Percentiles rank a stretch among this genome's conserved stretches.
Evolutionary conservation across 2,888 invertebrate species (phyloP).

Genomic region (Drosophila meridiana): DNA sequence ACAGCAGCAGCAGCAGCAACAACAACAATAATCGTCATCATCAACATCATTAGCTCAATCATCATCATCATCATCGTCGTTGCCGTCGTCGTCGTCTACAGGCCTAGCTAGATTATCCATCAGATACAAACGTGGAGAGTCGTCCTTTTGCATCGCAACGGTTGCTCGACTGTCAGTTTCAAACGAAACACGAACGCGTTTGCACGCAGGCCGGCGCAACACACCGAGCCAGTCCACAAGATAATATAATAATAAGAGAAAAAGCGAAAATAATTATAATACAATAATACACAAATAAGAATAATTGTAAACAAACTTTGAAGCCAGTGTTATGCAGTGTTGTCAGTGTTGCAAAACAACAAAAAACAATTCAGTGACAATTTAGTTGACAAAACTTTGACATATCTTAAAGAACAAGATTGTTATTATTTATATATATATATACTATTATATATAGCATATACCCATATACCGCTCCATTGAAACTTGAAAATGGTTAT

Average conservation of each 20-base stretch:
- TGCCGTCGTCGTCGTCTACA: slow-evolving; percentile 25
- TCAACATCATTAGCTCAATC: slow-evolving; percentile 25
- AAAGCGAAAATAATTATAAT: slow-evolving; percentile 22
- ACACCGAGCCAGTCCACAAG: slow-evolving; percentile 4
- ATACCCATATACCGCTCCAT: slow-evolving; percentile 4
- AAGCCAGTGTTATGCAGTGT: slow-evolving; percentile 15
- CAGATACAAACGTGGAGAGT: slow-evolving; percentile 48
- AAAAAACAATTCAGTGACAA: slow-evolving; percentile 14
- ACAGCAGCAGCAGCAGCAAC: slow-evolving; percentile 20
- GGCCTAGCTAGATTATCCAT: slow-evolving; percentile 70
- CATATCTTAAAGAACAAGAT: slow-evolving; percentile 14
- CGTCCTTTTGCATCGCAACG: slow-evolving; percentile 65
- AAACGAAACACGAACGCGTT: slow-evolving; percentile 84
- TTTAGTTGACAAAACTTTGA: slow-evolving; percentile 2
- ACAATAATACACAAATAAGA: background rate
- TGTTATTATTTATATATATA: background rate
- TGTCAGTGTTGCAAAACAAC: slow-evolving; percentile 11
- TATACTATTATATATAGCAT: slow-evolving; percentile 1
- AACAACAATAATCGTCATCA: slow-evolving; percentile 22
- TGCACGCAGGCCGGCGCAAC: slow-evolving; percentile 72
- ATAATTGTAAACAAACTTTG: slow-evolving; percentile 12
- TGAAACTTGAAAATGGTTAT: slow-evolving; percentile 84
- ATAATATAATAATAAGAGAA: background rate
- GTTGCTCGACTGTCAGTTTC: slow-evolving; percentile 82
- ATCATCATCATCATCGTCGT: slow-evolving; percentile 28